phyloP scores from a whole-genome alignment of 2,888 invertebrate species.

The Argyresthia goedartella region DNA sequence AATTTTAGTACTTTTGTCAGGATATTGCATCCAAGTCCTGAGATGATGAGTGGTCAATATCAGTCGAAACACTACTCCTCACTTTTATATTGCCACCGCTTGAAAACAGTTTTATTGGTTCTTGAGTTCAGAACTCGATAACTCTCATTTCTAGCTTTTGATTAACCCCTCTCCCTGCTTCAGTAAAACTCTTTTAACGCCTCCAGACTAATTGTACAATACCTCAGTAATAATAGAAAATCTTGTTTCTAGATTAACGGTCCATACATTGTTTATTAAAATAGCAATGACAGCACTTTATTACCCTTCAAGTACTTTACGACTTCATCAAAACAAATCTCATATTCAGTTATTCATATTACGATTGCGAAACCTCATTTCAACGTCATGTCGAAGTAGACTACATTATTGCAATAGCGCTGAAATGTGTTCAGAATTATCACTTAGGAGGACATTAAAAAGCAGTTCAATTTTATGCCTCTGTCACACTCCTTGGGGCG shows the following conservation, averaged over 20 bases:
- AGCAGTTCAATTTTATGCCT: constrained; percentile 29
- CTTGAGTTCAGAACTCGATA: no score
- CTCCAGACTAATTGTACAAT: no score
- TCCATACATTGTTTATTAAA: no score
- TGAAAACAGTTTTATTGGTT: constrained; percentile 1
- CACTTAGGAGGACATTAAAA: constrained; percentile 22
- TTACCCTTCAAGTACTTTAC: not conserved
- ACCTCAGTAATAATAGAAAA: no score
- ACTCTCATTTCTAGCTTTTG: no score
- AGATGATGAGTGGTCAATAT: constrained; percentile 50
- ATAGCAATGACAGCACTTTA: no score
- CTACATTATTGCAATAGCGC: constrained; percentile 1
- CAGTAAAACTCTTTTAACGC: no score
- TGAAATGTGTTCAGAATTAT: constrained; percentile 18
- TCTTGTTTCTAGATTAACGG: no score
- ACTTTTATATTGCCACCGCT: constrained; percentile 33
- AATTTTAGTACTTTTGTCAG: constrained; percentile 9
- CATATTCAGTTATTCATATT: not conserved
- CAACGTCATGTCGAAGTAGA: constrained; percentile 1
- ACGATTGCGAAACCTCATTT: not conserved
- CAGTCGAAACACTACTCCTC: constrained; percentile 23
- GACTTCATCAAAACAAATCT: not conserved
- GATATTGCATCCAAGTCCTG: constrained; percentile 41
- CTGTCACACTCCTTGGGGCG: constrained; percentile 20
- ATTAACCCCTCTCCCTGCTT: no score